Conservation (phyloP, 2,888 invertebrate species). For the Sarcophaga subvicina region DNA sequence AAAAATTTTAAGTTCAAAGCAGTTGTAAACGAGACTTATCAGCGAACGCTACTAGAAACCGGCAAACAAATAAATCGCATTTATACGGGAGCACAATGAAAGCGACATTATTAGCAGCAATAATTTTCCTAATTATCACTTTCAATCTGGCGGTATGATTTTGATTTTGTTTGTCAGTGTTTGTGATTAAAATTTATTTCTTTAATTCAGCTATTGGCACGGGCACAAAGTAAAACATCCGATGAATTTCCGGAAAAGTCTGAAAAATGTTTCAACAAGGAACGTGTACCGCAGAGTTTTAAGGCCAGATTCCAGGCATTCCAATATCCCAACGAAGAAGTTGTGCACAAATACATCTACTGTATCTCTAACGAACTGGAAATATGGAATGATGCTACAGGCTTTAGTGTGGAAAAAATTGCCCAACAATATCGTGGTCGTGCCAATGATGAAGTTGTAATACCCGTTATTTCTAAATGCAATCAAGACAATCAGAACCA, state of each 20-base stretch:
- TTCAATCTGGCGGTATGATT: conserved; percentile 38
- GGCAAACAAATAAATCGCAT: not conserved
- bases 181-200: not conserved
- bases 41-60: conserved; percentile 25
- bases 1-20: conserved; percentile 19
- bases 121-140: conserved; percentile 7
- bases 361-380: conserved; percentile 69
- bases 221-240: conserved; percentile 46
- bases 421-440: conserved; percentile 70
- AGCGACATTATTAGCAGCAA: not conserved
- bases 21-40: conserved; percentile 47
- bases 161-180: not conserved
- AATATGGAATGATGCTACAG: conserved; percentile 70
- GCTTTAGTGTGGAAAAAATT: conserved; percentile 71
- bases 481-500: conserved; percentile 70
- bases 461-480: conserved; percentile 72
- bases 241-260: conserved; percentile 59
- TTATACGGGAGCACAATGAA: conserved; percentile 34
- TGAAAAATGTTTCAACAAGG: conserved; percentile 53
- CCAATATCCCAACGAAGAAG: conserved; percentile 70
- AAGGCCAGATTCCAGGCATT: conserved; percentile 63
- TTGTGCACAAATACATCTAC: conserved; percentile 69
- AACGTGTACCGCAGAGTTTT: conserved; percentile 46
- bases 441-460: conserved; percentile 70
- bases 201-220: conserved; percentile 17